Conservation (phyloP, 2,888 invertebrate species). For the Galeruca laticollis region DNA sequence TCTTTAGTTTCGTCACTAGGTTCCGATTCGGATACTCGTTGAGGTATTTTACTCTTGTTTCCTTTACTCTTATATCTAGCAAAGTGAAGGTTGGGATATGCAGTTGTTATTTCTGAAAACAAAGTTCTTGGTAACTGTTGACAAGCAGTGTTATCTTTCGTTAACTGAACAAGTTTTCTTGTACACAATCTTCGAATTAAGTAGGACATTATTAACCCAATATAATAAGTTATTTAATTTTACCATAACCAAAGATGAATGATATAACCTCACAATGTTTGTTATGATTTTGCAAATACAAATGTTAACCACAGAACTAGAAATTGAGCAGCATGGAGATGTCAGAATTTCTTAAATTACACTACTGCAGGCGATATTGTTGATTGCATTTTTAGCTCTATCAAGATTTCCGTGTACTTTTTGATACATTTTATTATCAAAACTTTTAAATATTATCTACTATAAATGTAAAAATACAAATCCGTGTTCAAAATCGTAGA, state of each 20-base stretch:
- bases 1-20: slow-evolving; percentile 62
- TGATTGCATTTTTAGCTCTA: too few species aligned
- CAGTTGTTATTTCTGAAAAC: not conserved
- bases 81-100: slow-evolving; percentile 39
- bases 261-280: not conserved
- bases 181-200: slow-evolving; percentile 20
- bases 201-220: slow-evolving; percentile 7
- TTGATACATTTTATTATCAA: too few species aligned
- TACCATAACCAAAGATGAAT: slow-evolving; percentile 5
- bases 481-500: too few species aligned
- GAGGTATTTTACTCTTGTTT: slow-evolving; percentile 50
- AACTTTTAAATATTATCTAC: too few species aligned
- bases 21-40: slow-evolving; percentile 70
- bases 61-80: slow-evolving; percentile 53
- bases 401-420: too few species aligned
- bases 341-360: too few species aligned
- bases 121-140: not conserved
- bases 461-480: too few species aligned
- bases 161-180: not conserved
- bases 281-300: not conserved
- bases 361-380: too few species aligned
- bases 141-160: slow-evolving; percentile 1
- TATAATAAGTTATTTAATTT: not conserved
- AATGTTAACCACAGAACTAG: not conserved
- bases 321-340: too few species aligned